Evolutionary conservation across 2,113 vertebrate genomes (phyloP).

Genomic region (Salvelinus namaycush): DNA sequence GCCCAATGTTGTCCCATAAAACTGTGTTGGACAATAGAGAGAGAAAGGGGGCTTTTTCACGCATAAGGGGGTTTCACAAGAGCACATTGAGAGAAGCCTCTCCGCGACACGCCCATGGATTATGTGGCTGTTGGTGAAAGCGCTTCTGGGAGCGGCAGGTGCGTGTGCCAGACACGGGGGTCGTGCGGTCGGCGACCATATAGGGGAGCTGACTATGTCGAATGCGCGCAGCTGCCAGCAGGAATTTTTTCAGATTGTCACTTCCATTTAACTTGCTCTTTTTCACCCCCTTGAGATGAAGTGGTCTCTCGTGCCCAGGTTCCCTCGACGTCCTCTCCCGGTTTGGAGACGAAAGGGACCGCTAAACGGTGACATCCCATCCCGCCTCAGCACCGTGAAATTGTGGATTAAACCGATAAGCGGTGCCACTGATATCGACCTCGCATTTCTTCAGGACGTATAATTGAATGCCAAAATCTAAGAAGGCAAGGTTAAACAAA

Average conservation of each 20-base stretch:
- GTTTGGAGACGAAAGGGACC: conserved; percentile 42
- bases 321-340: conserved; percentile 41
- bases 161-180: conserved; percentile 73
- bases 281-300: conserved; percentile 62
- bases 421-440: conserved; percentile 38
- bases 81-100: conserved; percentile 79
- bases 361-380: conserved; percentile 73
- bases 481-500: conserved; percentile 53
- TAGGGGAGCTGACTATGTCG: conserved; percentile 65
- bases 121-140: conserved; percentile 90
- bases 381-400: conserved; percentile 63
- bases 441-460: conserved; percentile 36
- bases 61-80: conserved; percentile 85
- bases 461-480: conserved; percentile 45
- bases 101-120: conserved; percentile 81
- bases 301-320: conserved; percentile 53
- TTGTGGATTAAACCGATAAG: conserved; percentile 68
- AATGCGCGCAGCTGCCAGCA: conserved; percentile 72
- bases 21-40: conserved; percentile 80
- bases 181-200: conserved; percentile 41
- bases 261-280: conserved; percentile 76
- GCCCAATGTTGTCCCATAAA: conserved; percentile 88
- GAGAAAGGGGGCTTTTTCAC: conserved; percentile 76
- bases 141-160: conserved; percentile 77
- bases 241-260: conserved; percentile 77